Conservation (phyloP, 2,113 vertebrate species). For the Strix uralensis region DNA sequence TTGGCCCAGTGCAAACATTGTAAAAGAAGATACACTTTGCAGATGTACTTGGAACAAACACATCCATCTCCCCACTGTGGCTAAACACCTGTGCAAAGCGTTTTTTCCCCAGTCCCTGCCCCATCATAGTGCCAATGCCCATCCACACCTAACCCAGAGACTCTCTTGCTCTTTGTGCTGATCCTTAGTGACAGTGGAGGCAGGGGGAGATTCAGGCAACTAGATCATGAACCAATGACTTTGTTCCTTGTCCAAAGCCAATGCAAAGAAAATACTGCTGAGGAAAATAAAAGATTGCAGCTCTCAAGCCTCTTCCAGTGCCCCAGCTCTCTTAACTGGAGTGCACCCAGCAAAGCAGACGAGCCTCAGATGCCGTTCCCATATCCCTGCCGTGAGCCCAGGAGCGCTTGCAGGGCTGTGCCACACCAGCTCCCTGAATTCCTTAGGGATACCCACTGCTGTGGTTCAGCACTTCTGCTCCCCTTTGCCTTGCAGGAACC, state of each 20-base stretch:
- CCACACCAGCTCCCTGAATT: rapidly evolving
- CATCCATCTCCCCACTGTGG: neutral
- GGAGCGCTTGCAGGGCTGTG: neutral
- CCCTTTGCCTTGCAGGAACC: neutral
- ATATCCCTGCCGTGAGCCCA: neutral
- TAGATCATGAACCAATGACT: neutral
- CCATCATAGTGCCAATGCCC: rapidly evolving
- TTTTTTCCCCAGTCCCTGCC: neutral
- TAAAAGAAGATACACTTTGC: neutral
- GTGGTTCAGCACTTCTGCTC: neutral
- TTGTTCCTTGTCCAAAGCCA: neutral
- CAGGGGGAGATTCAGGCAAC: neutral
- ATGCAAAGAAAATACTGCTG: neutral
- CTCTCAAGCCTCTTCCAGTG: neutral
- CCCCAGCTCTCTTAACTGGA: neutral
- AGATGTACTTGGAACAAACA: neutral
- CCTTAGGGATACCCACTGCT: neutral
- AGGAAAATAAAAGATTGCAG: neutral
- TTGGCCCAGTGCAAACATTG: neutral
- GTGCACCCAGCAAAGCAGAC: neutral
- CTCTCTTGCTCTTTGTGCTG: neutral
- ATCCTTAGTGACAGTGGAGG: neutral
- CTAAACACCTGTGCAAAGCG: neutral
- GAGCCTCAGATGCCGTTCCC: neutral
- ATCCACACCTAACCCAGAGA: neutral